These are phyloP conservation scores for Brachionus sp. DNA, from an alignment of 1,140 invertebrate genomes.

Conservation along the genomic window DNA sequence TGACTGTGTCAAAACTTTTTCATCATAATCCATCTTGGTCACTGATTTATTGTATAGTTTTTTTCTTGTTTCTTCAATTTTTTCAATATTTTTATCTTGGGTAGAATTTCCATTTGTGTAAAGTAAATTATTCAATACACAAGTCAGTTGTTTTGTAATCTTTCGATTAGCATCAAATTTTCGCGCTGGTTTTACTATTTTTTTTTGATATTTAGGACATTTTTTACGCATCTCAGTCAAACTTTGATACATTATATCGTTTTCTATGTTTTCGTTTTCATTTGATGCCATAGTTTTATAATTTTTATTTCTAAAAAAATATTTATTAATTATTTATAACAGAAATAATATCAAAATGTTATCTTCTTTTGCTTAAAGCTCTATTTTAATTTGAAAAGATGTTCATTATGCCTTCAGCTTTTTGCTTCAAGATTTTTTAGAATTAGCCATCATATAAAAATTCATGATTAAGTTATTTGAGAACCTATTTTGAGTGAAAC, in stretches of 20 bases:
- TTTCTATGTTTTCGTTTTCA: not conserved
- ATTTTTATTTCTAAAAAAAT: not conserved
- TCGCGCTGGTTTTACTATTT: not conserved
- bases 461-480: not conserved
- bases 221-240: not conserved
- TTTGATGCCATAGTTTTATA: not conserved
- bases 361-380: not conserved
- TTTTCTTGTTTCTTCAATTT: not conserved
- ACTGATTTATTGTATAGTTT: not conserved
- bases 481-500: not conserved
- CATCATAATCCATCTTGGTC: not conserved
- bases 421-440: not conserved
- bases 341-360: not conserved
- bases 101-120: not conserved
- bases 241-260: not conserved
- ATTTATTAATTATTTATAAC: not conserved
- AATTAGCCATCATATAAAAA: not conserved
- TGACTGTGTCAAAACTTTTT: not conserved
- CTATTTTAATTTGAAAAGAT: not conserved
- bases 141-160: slow-evolving; percentile 9
- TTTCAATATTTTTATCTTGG: not conserved
- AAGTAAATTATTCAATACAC: not conserved
- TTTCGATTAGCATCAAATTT: not conserved
- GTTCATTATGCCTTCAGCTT: not conserved
- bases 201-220: not conserved